Evolutionary conservation across 2,113 vertebrate species (phyloP).

Genomic region (Oreochromis tanganicae): DNA sequence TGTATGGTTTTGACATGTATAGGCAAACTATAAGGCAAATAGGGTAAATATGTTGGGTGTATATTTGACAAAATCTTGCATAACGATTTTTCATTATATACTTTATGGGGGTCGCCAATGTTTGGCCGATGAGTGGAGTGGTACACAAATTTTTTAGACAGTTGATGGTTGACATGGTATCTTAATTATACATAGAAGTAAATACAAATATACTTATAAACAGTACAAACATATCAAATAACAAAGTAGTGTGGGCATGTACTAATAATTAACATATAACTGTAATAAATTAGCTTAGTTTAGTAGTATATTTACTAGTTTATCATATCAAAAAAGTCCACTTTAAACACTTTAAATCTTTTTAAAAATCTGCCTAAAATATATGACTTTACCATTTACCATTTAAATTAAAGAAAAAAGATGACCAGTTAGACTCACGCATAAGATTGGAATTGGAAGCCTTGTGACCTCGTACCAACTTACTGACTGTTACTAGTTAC

Average conservation of each 20-base stretch:
- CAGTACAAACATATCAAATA: not conserved
- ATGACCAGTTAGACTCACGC: not conserved
- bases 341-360: not conserved
- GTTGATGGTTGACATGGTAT: not conserved
- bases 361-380: not conserved
- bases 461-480: not conserved
- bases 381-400: not conserved
- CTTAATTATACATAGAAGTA: not conserved
- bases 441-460: not conserved
- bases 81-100: not conserved
- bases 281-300: not conserved
- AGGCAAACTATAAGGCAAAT: not conserved
- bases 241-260: rapidly evolving
- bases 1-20: not conserved
- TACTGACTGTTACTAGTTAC: not conserved
- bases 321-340: not conserved
- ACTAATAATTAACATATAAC: not conserved
- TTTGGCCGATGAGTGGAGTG: rapidly evolving
- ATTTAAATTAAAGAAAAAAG: not conserved
- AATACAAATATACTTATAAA: not conserved
- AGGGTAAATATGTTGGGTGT: not conserved
- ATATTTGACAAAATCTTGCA: not conserved
- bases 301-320: not conserved
- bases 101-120: not conserved
- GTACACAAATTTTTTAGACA: not conserved